These are phyloP conservation scores for Dinoponera quadriceps DNA, from an alignment of 1,140 invertebrate genomes.

Conservation along the genomic window DNA sequence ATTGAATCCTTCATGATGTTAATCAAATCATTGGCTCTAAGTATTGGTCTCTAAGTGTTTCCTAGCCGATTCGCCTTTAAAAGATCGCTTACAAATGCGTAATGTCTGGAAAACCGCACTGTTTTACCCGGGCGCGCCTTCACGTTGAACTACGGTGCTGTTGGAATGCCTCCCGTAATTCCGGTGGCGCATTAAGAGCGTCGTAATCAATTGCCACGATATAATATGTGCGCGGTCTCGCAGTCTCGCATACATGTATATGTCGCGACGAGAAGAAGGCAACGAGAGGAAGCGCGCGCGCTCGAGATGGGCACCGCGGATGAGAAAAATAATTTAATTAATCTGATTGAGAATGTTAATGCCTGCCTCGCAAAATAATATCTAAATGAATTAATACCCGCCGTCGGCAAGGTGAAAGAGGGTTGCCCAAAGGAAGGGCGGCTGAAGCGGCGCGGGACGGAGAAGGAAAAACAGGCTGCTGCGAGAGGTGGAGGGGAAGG, in stretches of 20 bases:
- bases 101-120: slow-evolving; percentile 12
- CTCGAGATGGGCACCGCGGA: slow-evolving; percentile 32
- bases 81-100: neutral
- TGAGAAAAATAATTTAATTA: slow-evolving; percentile 83
- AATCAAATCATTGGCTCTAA: neutral
- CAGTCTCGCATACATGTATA: neutral
- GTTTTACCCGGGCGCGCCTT: neutral
- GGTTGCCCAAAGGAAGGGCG: slow-evolving; percentile 59
- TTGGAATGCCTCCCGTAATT: slow-evolving; percentile 26
- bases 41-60: neutral
- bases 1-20: neutral
- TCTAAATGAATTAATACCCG: slow-evolving; percentile 83
- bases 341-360: slow-evolving; percentile 85
- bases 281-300: neutral
- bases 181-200: slow-evolving; percentile 14
- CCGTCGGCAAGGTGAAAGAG: slow-evolving; percentile 71
- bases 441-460: slow-evolving; percentile 28
- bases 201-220: slow-evolving; percentile 53
- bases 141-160: neutral
- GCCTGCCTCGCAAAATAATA: slow-evolving; percentile 82
- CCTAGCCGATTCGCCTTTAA: slow-evolving; percentile 9
- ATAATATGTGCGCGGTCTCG: slow-evolving; percentile 33
- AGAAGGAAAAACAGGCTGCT: slow-evolving; percentile 55
- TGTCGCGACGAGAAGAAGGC: slow-evolving; percentile 22
- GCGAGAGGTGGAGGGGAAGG: neutral